Evolutionary conservation across 2,888 invertebrate genomes (phyloP).

Genomic region (Lepidocyrtinus sp.): DNA sequence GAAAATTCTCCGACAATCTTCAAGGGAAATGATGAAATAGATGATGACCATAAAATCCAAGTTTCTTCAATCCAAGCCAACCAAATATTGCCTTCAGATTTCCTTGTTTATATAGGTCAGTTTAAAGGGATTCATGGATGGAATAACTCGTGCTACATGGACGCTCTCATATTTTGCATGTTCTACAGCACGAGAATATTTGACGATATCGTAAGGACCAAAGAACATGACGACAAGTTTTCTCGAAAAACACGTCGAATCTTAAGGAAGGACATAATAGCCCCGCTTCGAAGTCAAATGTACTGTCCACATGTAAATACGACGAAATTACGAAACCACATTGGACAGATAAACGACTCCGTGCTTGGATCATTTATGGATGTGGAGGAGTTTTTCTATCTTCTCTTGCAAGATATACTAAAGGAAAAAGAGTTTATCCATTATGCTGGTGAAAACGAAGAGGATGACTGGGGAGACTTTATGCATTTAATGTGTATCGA

Average conservation of each 20-base stretch:
- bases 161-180: conserved; percentile 29
- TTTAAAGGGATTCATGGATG: conserved; percentile 33
- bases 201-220: not conserved
- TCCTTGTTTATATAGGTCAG: too few species aligned
- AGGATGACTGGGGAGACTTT: not conserved
- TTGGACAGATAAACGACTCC: not conserved
- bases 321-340: not conserved
- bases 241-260: not conserved
- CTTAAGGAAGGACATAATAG: not conserved
- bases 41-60: too few species aligned
- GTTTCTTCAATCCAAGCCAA: too few species aligned
- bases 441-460: not conserved
- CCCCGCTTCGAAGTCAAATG: not conserved
- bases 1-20: too few species aligned
- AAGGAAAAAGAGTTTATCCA: not conserved
- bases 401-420: not conserved
- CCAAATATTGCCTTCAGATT: too few species aligned
- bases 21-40: too few species aligned
- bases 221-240: not conserved
- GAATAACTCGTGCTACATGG: conserved; percentile 42
- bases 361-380: conserved; percentile 14
- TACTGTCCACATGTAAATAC: conserved; percentile 21
- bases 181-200: conserved; percentile 31
- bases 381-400: not conserved
- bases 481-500: not conserved